Evolutionary conservation across 2,888 invertebrate genomes (phyloP).

Genomic region (Erebia palarica): DNA sequence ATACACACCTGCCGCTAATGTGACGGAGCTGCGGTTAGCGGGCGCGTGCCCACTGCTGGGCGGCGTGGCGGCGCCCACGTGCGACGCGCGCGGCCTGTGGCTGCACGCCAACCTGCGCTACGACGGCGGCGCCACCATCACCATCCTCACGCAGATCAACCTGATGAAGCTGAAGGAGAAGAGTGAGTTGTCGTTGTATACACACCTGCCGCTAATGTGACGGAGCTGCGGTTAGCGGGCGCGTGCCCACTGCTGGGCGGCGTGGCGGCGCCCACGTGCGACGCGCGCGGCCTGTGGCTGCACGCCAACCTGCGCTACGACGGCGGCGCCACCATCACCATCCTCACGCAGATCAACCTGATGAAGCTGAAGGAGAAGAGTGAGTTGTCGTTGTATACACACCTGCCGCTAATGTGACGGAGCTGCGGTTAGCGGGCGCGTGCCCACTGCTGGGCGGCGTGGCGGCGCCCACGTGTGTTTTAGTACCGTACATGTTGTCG

Average conservation of each 20-base stretch:
- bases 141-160: conserved; percentile 94
- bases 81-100: conserved; percentile 94
- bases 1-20: conserved; percentile 78
- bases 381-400: conserved; percentile 44
- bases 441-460: too few relatives aligned
- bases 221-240: conserved; percentile 87
- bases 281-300: conserved; percentile 94
- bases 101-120: conserved; percentile 92
- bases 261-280: conserved; percentile 85
- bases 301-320: conserved; percentile 91
- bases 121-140: conserved; percentile 90
- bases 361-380: conserved; percentile 78
- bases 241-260: conserved; percentile 86
- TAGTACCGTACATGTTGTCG: too few relatives aligned
- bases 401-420: too few relatives aligned
- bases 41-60: conserved; percentile 85
- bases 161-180: conserved; percentile 79
- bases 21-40: conserved; percentile 89
- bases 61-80: conserved; percentile 83
- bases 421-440: too few relatives aligned
- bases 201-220: conserved; percentile 84
- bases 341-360: conserved; percentile 93
- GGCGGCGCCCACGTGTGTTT: too few relatives aligned
- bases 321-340: conserved; percentile 89
- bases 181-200: conserved; percentile 51